A percentile compares a stretch with the other conserved stretches of the same genome.
phyloP scores from a whole-genome alignment of 2,888 invertebrate genomes.

The Drosophila macrospina region DNA sequence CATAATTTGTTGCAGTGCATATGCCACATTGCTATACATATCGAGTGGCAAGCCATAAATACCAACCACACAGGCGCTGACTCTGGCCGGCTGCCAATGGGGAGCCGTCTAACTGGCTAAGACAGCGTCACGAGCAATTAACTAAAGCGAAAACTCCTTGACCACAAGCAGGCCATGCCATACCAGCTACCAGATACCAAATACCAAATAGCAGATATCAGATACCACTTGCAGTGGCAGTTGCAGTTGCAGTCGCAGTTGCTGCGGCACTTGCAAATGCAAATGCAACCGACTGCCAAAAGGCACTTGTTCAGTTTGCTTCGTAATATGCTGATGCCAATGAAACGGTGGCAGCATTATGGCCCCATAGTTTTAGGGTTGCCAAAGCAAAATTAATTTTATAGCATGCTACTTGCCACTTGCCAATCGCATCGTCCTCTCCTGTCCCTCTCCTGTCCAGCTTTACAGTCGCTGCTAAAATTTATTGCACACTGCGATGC shows the following conservation, averaged over 20 bases:
- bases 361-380: conserved; percentile 37
- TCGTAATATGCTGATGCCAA: conserved; percentile 40
- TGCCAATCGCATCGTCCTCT: conserved; percentile 1
- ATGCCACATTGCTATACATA: conserved; percentile 41
- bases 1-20: conserved; percentile 40
- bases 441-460: neutral
- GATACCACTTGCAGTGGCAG: conserved; percentile 22
- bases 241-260: conserved; percentile 28
- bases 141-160: conserved; percentile 77
- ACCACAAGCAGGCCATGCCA: conserved; percentile 59
- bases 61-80: conserved; percentile 31
- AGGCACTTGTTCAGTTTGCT: conserved; percentile 38
- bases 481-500: conserved; percentile 57
- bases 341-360: conserved; percentile 60
- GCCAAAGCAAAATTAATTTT: conserved; percentile 70
- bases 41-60: conserved; percentile 60
- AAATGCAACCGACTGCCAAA: conserved; percentile 29
- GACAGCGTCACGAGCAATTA: conserved; percentile 79
- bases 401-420: conserved; percentile 52
- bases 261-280: conserved; percentile 7
- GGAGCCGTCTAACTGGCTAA: conserved; percentile 48
- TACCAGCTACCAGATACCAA: conserved; percentile 23
- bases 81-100: conserved; percentile 13
- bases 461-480: conserved; percentile 51
- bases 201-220: conserved; percentile 21